Conservation (phyloP, 2,888 invertebrate species). For the Apotomis turbidana region DNA sequence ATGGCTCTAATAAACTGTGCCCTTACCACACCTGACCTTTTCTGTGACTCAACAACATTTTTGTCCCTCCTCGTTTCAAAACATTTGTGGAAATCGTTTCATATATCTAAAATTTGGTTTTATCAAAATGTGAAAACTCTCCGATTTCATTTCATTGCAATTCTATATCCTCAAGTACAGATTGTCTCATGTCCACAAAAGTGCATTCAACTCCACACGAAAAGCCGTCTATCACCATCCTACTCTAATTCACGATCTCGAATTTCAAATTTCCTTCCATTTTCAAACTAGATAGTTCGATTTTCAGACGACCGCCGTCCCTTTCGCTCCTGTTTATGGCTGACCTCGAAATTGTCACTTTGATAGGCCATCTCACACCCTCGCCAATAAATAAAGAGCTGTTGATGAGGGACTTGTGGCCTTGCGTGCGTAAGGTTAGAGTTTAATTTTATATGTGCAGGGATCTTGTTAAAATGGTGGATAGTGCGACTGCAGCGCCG, state of each 20-base stretch:
- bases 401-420: neutral
- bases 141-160: neutral
- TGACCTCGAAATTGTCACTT: conserved; percentile 60
- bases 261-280: conserved; percentile 37
- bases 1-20: no score
- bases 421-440: conserved; percentile 10
- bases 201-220: conserved; percentile 36
- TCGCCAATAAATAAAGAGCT: conserved; percentile 14
- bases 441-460: conserved; percentile 38
- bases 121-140: neutral
- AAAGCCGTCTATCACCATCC: conserved; percentile 25
- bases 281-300: conserved; percentile 39
- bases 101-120: no score
- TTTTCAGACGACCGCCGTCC: conserved; percentile 38
- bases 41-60: no score
- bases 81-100: neutral
- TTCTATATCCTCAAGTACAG: neutral
- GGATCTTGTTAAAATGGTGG: conserved; percentile 52
- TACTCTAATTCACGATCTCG: conserved; percentile 31
- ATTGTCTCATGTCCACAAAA: conserved; percentile 16
- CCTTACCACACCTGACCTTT: no score
- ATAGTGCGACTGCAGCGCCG: conserved; percentile 61
- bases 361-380: conserved; percentile 52
- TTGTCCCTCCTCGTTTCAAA: neutral
- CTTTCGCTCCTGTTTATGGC: conserved; percentile 55